Evolutionary conservation across 2,888 invertebrate genomes (phyloP).

Genomic region (Galerucella nymphaeae): DNA sequence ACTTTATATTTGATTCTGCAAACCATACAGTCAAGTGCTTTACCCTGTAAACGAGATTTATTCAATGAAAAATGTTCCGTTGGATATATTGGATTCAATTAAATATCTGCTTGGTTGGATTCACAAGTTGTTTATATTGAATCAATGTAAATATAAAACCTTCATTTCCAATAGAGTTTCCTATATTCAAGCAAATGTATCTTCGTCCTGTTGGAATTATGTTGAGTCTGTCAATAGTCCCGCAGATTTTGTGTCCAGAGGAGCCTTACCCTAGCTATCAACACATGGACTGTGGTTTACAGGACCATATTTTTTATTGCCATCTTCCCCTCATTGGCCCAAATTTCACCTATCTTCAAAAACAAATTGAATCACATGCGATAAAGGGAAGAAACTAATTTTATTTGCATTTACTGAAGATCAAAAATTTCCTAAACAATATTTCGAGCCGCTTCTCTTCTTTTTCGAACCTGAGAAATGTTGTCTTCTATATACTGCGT

Average conservation of each 20-base stretch:
- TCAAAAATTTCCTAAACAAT: not conserved
- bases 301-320: not conserved
- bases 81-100: not conserved
- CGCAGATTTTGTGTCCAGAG: conserved; percentile 24
- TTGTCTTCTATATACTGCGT: no score
- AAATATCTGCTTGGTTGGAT: conserved; percentile 19
- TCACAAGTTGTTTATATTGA: conserved; percentile 26
- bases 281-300: not conserved
- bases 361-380: not conserved
- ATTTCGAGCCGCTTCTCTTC: no score
- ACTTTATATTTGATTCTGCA: no score
- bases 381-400: not conserved
- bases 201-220: conserved; percentile 26
- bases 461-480: no score
- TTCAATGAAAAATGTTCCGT: no score
- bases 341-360: not conserved
- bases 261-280: not conserved
- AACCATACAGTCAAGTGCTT: no score
- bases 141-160: conserved; percentile 29
- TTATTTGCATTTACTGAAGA: not conserved
- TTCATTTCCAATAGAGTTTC: conserved; percentile 26
- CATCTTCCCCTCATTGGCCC: not conserved
- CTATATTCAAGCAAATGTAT: conserved; percentile 21
- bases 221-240: conserved; percentile 33
- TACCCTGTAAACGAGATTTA: no score